Percentiles rank a stretch among this genome's conserved stretches.
Evolutionary conservation across 92 coral and sea anemone species (phyloP).

Genomic region (Actinostola sp.): DNA sequence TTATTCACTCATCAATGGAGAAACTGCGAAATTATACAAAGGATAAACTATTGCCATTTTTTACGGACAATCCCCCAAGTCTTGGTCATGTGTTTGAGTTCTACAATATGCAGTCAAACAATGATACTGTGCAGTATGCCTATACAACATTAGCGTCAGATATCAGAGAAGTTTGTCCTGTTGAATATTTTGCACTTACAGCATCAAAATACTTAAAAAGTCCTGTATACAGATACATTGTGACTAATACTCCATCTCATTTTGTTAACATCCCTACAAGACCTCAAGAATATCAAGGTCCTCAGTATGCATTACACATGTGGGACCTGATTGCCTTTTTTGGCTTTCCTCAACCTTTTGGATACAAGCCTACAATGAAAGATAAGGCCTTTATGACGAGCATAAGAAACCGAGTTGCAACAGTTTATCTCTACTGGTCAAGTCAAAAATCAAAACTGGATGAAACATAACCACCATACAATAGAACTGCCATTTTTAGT

Average conservation of each 20-base stretch:
- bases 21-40: conserved; percentile 30
- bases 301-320: conserved; percentile 58
- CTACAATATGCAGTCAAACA: conserved; percentile 40
- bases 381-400: conserved; percentile 42
- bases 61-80: conserved; percentile 6
- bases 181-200: conserved; percentile 49
- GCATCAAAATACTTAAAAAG: conserved; percentile 44
- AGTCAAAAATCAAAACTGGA: conserved; percentile 30
- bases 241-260: conserved; percentile 52
- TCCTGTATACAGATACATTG: conserved; percentile 59
- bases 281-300: not conserved
- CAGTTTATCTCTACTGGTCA: conserved; percentile 44
- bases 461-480: conserved; percentile 39
- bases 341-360: conserved; percentile 40
- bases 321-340: conserved; percentile 72
- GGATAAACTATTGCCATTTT: conserved; percentile 50
- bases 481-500: conserved; percentile 62
- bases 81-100: conserved; percentile 36
- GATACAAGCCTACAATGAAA: conserved; percentile 38
- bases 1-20: conserved; percentile 29
- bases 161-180: conserved; percentile 58
- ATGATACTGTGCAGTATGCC: conserved; percentile 22
- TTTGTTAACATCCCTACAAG: conserved; percentile 21
- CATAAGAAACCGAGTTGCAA: conserved; percentile 51
- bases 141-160: conserved; percentile 60